Conservation (phyloP, 2,113 vertebrate species). For the Hyperoodon ampullatus region DNA sequence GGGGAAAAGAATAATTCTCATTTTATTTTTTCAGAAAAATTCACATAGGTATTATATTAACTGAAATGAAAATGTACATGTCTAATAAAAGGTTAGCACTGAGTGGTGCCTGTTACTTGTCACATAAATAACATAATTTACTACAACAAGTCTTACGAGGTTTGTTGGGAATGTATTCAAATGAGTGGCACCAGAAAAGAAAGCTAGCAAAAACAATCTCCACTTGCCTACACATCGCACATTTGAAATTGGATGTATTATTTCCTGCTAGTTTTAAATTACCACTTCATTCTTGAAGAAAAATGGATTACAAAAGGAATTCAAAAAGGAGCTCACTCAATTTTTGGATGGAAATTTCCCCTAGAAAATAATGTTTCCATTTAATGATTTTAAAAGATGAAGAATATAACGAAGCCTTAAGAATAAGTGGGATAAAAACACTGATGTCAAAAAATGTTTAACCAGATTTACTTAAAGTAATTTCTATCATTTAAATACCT, state of each 20-base stretch:
- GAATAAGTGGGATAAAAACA: not conserved
- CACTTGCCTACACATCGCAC: not conserved
- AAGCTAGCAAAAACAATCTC: not conserved
- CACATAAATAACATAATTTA: constrained; percentile 23
- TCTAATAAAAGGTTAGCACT: constrained; percentile 40
- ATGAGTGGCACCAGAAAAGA: not conserved
- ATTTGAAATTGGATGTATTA: constrained; percentile 5
- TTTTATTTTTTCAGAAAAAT: constrained; percentile 10
- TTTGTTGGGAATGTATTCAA: not conserved
- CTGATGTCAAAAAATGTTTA: not conserved
- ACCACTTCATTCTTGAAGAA: not conserved
- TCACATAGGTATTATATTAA: not conserved
- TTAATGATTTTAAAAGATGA: not conserved
- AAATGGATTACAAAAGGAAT: not conserved
- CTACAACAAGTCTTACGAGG: not conserved
- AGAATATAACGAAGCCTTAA: not conserved
- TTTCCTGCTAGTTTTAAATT: constrained; percentile 37
- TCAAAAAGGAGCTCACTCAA: not conserved
- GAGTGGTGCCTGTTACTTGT: not conserved
- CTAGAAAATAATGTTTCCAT: not conserved
- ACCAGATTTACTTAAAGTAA: not conserved
- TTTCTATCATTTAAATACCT: not conserved
- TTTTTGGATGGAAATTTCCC: constrained; percentile 13
- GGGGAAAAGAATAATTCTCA: not conserved
- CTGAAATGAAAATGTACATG: constrained; percentile 19